Percentiles rank a stretch among this genome's conserved stretches.
These are phyloP conservation scores for Syngnathus floridae DNA, from an alignment of 2,113 vertebrate genomes.

Conservation along the genomic window DNA sequence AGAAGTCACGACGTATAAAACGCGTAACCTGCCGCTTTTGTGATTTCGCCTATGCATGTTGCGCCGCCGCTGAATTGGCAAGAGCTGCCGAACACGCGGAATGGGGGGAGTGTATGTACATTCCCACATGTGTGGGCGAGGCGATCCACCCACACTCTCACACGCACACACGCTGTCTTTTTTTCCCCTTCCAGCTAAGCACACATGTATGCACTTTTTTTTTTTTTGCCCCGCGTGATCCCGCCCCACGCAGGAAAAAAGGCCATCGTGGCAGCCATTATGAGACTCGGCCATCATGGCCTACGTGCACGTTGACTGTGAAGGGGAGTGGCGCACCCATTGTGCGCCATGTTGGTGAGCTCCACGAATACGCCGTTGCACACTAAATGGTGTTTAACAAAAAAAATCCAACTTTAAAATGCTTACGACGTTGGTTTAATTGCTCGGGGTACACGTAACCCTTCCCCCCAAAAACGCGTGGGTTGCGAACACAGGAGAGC, in stretches of 20 bases:
- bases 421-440: constrained; percentile 1
- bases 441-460: neutral
- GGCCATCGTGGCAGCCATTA: constrained; percentile 66
- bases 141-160: constrained; percentile 7
- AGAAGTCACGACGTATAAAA: neutral
- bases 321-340: constrained; percentile 60
- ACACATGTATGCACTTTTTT: constrained; percentile 41
- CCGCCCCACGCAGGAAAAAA: constrained; percentile 44
- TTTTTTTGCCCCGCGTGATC: constrained; percentile 27
- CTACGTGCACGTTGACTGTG: constrained; percentile 52
- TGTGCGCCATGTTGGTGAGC: constrained; percentile 45
- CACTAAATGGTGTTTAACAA: neutral
- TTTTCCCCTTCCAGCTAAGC: neutral
- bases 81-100: constrained; percentile 3
- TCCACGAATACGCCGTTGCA: neutral
- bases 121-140: neutral
- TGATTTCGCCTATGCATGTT: constrained; percentile 5
- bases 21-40: neutral
- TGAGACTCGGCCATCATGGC: constrained; percentile 59
- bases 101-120: neutral
- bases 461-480: neutral
- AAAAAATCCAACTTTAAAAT: neutral
- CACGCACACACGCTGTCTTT: neutral
- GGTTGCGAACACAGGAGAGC: constrained; percentile 31
- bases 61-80: constrained; percentile 22